phyloP scores from a whole-genome alignment of 2,113 vertebrate species.

The Aphyosemion australe region DNA sequence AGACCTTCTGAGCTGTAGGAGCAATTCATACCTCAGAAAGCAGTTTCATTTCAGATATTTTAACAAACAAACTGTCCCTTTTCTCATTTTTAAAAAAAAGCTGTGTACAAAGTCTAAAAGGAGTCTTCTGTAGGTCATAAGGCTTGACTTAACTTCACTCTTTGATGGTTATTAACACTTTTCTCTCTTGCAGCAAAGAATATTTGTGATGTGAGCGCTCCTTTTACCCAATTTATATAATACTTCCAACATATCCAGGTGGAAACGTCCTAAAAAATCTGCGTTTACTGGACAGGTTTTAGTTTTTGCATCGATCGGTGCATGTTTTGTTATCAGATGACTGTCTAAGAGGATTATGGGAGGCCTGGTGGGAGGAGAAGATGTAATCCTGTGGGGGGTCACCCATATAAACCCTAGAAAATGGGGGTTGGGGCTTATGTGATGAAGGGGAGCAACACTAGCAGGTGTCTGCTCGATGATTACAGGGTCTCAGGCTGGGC shows the following conservation, averaged over 20 bases:
- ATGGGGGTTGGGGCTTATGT: conserved; percentile 54
- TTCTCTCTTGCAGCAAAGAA: background rate
- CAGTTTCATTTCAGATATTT: background rate
- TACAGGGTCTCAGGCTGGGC: conserved; percentile 39
- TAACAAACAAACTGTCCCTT: conserved; percentile 1
- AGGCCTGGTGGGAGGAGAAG: conserved; percentile 15
- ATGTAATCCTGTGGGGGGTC: conserved; percentile 3
- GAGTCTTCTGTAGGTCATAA: conserved; percentile 38
- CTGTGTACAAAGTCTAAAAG: conserved; percentile 6
- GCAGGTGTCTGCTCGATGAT: conserved; percentile 60
- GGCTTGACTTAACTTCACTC: conserved; percentile 21
- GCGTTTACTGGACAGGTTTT: background rate
- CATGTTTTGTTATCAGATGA: conserved; percentile 62
- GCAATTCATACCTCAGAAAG: background rate
- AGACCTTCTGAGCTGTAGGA: conserved; percentile 2
- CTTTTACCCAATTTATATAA: conserved; percentile 17
- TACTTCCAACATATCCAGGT: too few relatives aligned
- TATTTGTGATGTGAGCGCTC: conserved; percentile 7
- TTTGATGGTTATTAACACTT: background rate
- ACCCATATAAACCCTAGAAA: background rate
- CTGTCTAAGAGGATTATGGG: conserved; percentile 75
- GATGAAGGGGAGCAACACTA: conserved; percentile 47
- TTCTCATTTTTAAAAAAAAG: background rate
- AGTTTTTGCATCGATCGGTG: conserved; percentile 37
- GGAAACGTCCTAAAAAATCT: too few relatives aligned